Evolutionary conservation across 23 tunicate genomes (phyloP), one percentile per base, ranked within the genome.

Genomic region (Ascidia mentula): DNA sequence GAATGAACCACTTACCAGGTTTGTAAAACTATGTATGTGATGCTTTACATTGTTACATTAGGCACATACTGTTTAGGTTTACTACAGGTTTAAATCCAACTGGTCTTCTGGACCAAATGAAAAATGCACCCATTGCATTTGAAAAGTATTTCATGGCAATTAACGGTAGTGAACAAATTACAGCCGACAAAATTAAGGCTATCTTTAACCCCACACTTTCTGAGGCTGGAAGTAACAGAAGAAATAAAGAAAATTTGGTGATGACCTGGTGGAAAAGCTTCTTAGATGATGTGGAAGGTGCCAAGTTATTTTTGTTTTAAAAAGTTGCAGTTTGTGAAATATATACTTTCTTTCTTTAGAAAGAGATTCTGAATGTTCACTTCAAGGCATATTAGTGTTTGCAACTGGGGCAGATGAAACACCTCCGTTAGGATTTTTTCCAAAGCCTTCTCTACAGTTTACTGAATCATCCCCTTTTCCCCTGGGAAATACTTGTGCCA

Each of bases 381-480:
- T 79, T 12, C 37, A 79, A 79, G 61, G 60, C 37, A 60, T 79
- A 28, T 32, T 79, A 32, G 38, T 79, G 22, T 79, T 79, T 79
- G 82, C 82, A 9, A 79, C 73, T 61, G 82, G 82, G 9, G 82
- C 82, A 37, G 82, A 79, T 79, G 31, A 70, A 32, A 33, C 60
- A 18, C 82, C 82, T 24, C 82, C 82, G 4, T 34, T 79, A 2
- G 82, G 82, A 6, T 79, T 79, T 79, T 45, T 3, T 32, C 82
- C 82, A 31, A 30, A 73, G 6, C 73, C 82, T 18, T 38, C 61
- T 0, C 26, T 79, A 13, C 24, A 79, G 36, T 79, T 79, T 34
- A 18, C 73, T 1, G 22, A 60, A 9, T 32, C 22, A 18, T 38
- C 73, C 5, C 30, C 22, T 18, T 79, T 46, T 46, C 82, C 82